A percentile compares a stretch with the other conserved stretches of the same genome.
phyloP scores from a whole-genome alignment of 2,797 vertebrate species.

The Lagorchestes hirsutus region DNA sequence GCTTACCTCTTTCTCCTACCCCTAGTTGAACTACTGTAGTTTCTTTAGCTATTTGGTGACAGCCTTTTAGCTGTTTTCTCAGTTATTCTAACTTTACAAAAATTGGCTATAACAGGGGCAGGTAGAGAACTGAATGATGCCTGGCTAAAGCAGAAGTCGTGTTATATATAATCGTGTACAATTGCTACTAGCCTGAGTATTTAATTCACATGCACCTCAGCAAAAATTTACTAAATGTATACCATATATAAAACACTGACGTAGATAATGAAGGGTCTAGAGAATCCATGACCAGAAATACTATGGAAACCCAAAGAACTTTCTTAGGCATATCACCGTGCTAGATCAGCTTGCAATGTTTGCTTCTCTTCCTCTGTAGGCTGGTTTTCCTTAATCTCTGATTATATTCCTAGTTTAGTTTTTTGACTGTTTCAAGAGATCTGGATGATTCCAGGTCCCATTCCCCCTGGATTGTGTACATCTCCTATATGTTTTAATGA shows the following conservation, averaged over 20 bases:
- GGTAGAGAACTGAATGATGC: background rate
- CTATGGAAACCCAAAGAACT: background rate
- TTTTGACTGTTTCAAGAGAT: background rate
- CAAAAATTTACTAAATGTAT: background rate
- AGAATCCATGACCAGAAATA: background rate
- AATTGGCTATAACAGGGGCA: background rate
- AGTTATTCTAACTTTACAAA: background rate
- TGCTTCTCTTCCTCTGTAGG: background rate
- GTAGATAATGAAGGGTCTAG: background rate
- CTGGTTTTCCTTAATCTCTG: background rate
- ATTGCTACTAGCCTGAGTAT: too few species aligned
- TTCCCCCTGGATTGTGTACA: accelerated
- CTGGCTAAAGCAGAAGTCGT: background rate
- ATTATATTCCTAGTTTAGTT: background rate
- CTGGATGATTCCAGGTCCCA: background rate
- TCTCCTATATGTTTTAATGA: conserved; percentile 2
- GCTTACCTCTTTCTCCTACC: background rate
- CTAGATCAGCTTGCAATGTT: background rate
- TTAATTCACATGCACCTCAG: background rate
- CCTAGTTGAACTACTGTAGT: background rate
- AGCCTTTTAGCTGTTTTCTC: background rate
- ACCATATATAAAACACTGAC: background rate
- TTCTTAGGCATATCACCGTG: accelerated
- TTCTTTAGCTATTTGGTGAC: background rate
- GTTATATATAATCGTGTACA: background rate